Evolutionary conservation across 2,113 vertebrate species (phyloP).

Genomic region (Myiozetetes cayanensis): DNA sequence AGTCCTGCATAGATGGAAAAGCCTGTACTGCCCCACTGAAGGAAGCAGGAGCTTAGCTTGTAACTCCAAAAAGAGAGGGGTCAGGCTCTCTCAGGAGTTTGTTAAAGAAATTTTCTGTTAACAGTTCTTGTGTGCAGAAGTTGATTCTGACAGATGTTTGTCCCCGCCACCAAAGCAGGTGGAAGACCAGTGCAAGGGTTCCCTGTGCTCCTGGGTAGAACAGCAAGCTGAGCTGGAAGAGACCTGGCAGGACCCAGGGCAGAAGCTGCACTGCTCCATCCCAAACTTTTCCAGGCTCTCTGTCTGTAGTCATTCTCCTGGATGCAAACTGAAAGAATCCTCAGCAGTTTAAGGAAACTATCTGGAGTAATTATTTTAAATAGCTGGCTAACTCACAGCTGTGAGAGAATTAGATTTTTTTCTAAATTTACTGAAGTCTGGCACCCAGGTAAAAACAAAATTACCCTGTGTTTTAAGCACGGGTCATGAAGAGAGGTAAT

Average conservation of each 20-base stretch:
- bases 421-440: background rate
- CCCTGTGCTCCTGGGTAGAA: rapidly evolving
- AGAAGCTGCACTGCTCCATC: background rate
- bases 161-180: background rate
- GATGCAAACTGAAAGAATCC: background rate
- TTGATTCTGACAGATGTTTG: background rate
- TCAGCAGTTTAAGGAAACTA: background rate
- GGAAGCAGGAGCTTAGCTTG: background rate
- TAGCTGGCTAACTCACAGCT: background rate
- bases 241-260: background rate
- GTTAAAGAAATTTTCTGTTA: background rate
- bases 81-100: background rate
- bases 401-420: background rate
- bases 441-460: background rate
- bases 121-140: background rate
- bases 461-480: background rate
- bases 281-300: background rate
- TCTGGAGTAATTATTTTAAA: background rate
- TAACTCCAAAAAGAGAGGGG: background rate
- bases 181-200: background rate
- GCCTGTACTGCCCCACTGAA: background rate
- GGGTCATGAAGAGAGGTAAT: background rate
- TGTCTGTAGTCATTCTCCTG: background rate
- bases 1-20: background rate
- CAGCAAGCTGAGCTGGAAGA: background rate